Evolutionary conservation across 2,797 vertebrate genomes (phyloP), one percentile per base, ranked within the genome.

Genomic region (Eulemur albifrons): DNA sequence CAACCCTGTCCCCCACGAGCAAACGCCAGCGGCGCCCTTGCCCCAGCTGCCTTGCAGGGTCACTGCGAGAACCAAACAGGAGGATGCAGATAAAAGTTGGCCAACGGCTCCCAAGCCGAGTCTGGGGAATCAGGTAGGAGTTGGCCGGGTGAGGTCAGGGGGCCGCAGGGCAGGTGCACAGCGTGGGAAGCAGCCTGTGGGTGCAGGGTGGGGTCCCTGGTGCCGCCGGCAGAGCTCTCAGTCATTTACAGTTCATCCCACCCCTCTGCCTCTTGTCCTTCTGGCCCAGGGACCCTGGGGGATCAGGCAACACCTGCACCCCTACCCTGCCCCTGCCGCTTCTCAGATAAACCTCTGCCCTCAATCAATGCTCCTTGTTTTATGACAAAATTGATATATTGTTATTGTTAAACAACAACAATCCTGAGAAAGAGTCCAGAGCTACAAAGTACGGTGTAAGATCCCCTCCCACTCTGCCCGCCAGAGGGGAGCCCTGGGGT

Each of bases 41-140:
- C 12, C 8, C 80, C 0, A 32, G 54, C 20, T 17, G 59, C n/a
- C 70, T 35, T 0, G 1, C 13, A 32, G 40, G 38, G 59, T 21
- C 45, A 0, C n/a, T 25, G 17, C 0, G 50, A 57, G 59, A 20
- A 43, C 61, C 81, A 35, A 0, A n/a, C 0, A 0, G 57, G 52
- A 54, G 30, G 35, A 38, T 20, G 14, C 1, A n/a, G 8, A 8
- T 14, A 20, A 23, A 45, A 27, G 18, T 5, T 15, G 67, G 67
- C 21, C 8, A 27, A 4, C 2, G 12, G 35, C 21, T 73, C 23
- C 75, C 0, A 1, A 2, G 27, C 52, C 23, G 14, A n/a, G 57
- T 10, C 70, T 75, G 4, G 35, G 43, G 70, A 15, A 5, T 25
- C 2, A 6, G 23, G 21, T 0, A 38, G 96, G n/a, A 15, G 7